Conservation (phyloP, 2,113 vertebrate genomes). For the Alaudala cheleensis region DNA sequence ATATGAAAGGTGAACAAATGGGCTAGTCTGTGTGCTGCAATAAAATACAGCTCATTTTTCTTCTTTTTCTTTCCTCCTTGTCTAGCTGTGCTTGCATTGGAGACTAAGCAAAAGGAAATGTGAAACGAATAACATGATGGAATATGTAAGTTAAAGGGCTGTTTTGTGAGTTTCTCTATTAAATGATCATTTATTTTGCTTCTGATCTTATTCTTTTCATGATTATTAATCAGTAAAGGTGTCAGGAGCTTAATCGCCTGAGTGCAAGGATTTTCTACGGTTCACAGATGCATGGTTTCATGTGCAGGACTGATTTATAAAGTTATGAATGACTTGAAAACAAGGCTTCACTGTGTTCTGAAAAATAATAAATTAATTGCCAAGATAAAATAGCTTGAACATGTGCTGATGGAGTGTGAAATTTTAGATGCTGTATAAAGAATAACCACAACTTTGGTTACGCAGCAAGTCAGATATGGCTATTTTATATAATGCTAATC, state of each 20-base stretch:
- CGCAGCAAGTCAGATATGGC: slow-evolving; percentile 81
- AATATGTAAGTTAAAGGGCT: slow-evolving; percentile 99
- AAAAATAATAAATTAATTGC: slow-evolving; percentile 97
- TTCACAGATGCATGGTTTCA: slow-evolving; percentile 90
- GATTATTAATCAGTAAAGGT: slow-evolving; percentile 97
- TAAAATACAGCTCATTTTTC: slow-evolving; percentile 94
- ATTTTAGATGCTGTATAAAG: slow-evolving; percentile 83
- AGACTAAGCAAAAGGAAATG: slow-evolving; percentile 98
- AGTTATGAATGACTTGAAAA: slow-evolving; percentile 98
- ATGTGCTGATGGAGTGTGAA: slow-evolving; percentile 97
- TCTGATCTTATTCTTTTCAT: slow-evolving; percentile 97
- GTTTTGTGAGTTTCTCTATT: slow-evolving; percentile 99
- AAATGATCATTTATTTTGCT: slow-evolving; percentile 99
- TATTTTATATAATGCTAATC: slow-evolving; percentile 83
- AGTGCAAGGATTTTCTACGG: slow-evolving; percentile 93
- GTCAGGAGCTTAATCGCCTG: slow-evolving; percentile 96
- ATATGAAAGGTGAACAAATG: slow-evolving; percentile 97
- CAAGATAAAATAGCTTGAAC: slow-evolving; percentile 96
- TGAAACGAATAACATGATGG: slow-evolving; percentile 99
- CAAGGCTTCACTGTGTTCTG: slow-evolving; percentile 87
- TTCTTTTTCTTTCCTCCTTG: slow-evolving; percentile 80
- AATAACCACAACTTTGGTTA: slow-evolving; percentile 82
- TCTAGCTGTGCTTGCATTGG: slow-evolving; percentile 99
- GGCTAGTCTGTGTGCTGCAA: slow-evolving; percentile 83
- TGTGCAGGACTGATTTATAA: slow-evolving; percentile 97